Conservation (phyloP, 2,113 vertebrate genomes). For the Odontophorus gujanensis region DNA sequence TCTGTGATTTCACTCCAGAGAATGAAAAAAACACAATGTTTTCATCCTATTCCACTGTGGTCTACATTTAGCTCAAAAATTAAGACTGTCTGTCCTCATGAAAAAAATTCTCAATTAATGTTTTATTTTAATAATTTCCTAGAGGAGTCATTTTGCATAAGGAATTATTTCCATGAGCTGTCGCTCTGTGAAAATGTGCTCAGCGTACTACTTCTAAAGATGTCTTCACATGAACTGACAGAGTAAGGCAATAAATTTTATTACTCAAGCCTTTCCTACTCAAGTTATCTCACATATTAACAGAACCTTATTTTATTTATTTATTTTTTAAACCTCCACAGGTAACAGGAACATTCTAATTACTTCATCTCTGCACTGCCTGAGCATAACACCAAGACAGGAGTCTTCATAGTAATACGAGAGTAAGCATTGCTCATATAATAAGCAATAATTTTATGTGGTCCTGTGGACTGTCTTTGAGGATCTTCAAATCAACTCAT, state of each 20-base stretch:
- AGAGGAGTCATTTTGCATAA: not conserved
- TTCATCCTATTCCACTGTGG: not conserved
- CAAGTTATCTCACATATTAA: not conserved
- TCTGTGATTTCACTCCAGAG: not conserved
- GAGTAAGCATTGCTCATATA: not conserved
- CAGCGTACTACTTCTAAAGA: not conserved
- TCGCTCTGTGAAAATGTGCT: not conserved
- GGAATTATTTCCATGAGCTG: not conserved
- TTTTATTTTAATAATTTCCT: not conserved
- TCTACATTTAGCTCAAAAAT: not conserved
- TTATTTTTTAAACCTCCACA: slow-evolving; percentile 59
- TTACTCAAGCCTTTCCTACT: not conserved
- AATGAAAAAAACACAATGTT: not conserved
- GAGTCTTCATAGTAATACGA: not conserved
- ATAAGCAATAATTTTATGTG: not conserved
- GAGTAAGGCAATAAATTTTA: not conserved
- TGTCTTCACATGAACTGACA: not conserved
- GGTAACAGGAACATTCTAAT: slow-evolving; percentile 60
- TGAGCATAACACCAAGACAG: not conserved
- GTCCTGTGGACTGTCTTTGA: not conserved
- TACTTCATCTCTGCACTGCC: not conserved
- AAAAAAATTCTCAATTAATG: slow-evolving; percentile 8
- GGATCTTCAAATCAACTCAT: not conserved
- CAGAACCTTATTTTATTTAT: not conserved
- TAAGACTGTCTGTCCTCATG: not conserved